phyloP scores from a whole-genome alignment of 2,113 vertebrate species.

The Sphaerodactylus townsendi region DNA sequence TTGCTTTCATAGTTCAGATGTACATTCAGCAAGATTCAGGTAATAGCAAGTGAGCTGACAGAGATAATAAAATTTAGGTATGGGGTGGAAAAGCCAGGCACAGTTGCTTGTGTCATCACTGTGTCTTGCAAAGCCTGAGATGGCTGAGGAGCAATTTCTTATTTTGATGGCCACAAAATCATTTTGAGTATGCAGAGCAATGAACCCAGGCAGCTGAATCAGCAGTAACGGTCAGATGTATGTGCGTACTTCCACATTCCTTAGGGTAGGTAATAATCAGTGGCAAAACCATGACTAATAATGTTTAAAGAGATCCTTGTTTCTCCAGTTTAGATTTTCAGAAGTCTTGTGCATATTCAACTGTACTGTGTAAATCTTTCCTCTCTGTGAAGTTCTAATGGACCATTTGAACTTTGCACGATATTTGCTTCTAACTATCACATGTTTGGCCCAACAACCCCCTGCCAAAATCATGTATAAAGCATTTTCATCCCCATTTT shows the following conservation, averaged over 20 bases:
- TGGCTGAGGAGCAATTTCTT: not conserved
- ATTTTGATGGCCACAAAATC: fast-evolving
- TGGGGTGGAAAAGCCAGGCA: not conserved
- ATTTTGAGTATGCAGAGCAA: fast-evolving
- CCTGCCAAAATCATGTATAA: no score
- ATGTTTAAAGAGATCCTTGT: not conserved
- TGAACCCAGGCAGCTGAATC: not conserved
- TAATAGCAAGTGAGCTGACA: constrained; percentile 40
- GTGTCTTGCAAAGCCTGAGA: not conserved
- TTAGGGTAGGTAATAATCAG: not conserved
- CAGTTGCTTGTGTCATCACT: not conserved
- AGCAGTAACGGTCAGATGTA: not conserved
- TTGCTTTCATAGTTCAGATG: not conserved
- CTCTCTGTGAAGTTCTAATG: not conserved
- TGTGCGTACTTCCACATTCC: not conserved
- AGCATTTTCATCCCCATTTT: no score
- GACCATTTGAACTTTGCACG: not conserved
- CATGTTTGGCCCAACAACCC: no score
- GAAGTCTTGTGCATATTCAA: not conserved
- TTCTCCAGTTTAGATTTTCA: not conserved
- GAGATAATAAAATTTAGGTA: not conserved
- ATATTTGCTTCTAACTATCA: not conserved
- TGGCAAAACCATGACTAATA: not conserved
- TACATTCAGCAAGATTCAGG: not conserved
- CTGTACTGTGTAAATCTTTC: not conserved